These are phyloP conservation scores for Lophotriccus pileatus DNA, from an alignment of 2,797 vertebrate genomes.

Conservation along the genomic window DNA sequence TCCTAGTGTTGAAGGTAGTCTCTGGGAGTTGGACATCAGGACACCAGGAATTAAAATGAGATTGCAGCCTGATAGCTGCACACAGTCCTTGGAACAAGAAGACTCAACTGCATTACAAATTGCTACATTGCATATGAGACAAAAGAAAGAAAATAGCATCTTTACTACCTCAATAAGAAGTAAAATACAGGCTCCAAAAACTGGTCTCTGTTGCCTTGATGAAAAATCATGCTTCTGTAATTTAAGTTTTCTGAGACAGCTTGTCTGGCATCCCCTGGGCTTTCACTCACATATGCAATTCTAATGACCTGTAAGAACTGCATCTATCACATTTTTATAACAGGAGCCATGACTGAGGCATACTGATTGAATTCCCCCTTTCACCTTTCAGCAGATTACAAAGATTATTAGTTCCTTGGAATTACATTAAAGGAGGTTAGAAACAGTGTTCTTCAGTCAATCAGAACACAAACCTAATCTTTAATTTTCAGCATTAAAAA, in stretches of 20 bases:
- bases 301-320: slow-evolving; percentile 34
- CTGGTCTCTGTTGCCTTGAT: background rate
- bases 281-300: slow-evolving; percentile 34
- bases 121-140: background rate
- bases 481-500: slow-evolving; percentile 22
- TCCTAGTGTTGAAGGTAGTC: background rate
- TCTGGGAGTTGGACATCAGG: background rate
- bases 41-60: background rate
- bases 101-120: background rate
- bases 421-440: background rate
- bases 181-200: background rate
- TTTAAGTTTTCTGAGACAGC: background rate
- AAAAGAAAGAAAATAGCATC: background rate
- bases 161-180: background rate
- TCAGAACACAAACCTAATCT: slow-evolving; percentile 30
- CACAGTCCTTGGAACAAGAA: background rate
- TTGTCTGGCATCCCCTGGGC: background rate
- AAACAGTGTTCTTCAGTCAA: background rate
- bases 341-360: background rate
- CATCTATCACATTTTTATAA: slow-evolving; percentile 30
- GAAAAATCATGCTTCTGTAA: background rate
- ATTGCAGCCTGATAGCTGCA: background rate
- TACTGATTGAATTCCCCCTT: background rate
- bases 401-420: slow-evolving; percentile 31
- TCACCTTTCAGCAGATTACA: slow-evolving; percentile 14